Conservation (phyloP, 2,113 vertebrate genomes). For the Rhabdornis inornatus region DNA sequence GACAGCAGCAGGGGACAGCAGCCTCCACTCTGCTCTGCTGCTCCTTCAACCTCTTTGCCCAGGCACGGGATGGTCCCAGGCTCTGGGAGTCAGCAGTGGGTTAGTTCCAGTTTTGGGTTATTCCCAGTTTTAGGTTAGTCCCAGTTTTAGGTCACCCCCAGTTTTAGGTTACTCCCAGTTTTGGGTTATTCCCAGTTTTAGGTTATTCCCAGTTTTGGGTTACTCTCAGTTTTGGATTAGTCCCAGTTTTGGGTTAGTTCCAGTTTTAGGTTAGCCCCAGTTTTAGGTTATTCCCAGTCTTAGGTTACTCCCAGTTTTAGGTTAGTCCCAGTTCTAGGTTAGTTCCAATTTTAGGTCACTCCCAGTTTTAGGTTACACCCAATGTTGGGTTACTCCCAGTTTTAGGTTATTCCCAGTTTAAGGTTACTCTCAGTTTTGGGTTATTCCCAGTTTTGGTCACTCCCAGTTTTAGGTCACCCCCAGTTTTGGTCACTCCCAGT, state of each 20-base stretch:
- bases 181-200: too few relatives aligned
- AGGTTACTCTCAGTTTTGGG: too few relatives aligned
- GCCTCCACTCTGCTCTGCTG: rapidly evolving
- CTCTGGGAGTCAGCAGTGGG: background rate
- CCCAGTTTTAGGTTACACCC: too few relatives aligned
- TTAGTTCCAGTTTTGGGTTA: too few relatives aligned
- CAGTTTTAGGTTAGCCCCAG: background rate
- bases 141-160: too few relatives aligned
- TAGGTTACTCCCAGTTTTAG: background rate
- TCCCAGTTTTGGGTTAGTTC: background rate
- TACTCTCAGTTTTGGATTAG: too few relatives aligned
- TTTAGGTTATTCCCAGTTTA: background rate
- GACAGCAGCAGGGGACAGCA: background rate
- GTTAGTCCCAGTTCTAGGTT: background rate
- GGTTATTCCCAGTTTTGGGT: background rate
- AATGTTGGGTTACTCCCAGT: too few relatives aligned
- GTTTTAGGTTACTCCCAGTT: background rate
- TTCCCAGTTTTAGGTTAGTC: too few relatives aligned
- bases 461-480: too few relatives aligned
- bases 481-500: background rate
- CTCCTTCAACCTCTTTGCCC: background rate
- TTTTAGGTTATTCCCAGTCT: too few relatives aligned
- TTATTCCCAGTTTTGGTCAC: background rate
- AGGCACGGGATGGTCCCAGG: background rate
- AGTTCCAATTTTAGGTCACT: too few relatives aligned